Evolutionary conservation across 53 echinoderm and acorn worm species (phyloP), one percentile per base, ranked within the genome.

Genomic region (Henricia sp.): DNA sequence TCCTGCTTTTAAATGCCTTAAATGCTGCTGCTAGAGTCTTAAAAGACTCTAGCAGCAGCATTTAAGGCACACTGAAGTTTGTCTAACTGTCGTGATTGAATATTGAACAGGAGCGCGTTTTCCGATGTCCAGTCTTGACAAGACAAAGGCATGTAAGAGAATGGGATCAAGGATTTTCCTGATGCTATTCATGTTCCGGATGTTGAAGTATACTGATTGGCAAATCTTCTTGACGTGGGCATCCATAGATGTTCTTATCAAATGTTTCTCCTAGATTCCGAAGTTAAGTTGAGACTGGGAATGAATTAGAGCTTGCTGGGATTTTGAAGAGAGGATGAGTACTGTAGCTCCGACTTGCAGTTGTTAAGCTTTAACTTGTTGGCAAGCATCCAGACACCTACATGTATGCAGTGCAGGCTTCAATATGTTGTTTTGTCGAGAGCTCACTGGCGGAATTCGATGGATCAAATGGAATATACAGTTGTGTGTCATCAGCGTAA

Each of bases 401-500:
- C 46, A 88, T 72, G 62, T 83, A 63, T 37, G 38, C 9, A 14
- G 73, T 53, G 40, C 64, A 72, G 11, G 27, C 14, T 68, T 78
- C 66, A 28, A 66, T 20, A 30, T 25, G 29, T 17, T 48, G 37
- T 39, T 50, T 33, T 39, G 82, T 28, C 29, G 69, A 25, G 24
- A 55, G 37, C 68, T 70, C 30, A 82, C 69, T 40, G 37, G 38
- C 51, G 21, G 72, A 24, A 1, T 37, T 21, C 33, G 35, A 33
- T 68, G 48, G 51, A 28, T 78, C 63, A 64, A 88, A 88, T 27
- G 82, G 34, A 39, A 82, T 30, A 24, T 58, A 72, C 36, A 83
- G 39, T 44, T 80, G 87, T 28, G 87, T 87, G 57, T 88, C 83
- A 51, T 88, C 89, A 2, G 83, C 74, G 19, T 83, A 83, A 26